Evolutionary conservation across 1,140 invertebrate genomes (phyloP), one percentile per base, ranked within the genome.

Genomic region (Holcopasites calliopsidis): DNA sequence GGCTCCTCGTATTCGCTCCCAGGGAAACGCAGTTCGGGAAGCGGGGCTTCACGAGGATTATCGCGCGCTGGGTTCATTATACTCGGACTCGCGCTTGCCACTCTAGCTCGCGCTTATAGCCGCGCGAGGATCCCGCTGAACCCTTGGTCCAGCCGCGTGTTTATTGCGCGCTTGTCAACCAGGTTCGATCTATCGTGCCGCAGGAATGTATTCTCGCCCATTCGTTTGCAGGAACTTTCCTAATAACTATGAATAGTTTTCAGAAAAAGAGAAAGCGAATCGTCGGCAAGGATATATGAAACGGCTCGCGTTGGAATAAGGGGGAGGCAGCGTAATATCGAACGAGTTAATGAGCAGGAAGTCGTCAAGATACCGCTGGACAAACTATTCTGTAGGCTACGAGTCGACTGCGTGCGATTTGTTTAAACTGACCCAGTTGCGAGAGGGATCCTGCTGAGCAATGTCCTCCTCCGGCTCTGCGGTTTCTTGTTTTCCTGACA

Each of bases 31-130:
- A 87, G 85, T 87, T 87, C 77, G 80, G 80, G 84, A 83, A 88
- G 84, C 71, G 79, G 81, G 76, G 70, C 81, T 88, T 88, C 85
- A 80, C 81, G 79, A 68, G 84, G 86, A 88, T 89, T 87, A 87
- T 85, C 84, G 84, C 83, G 78, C 76, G 55, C 49, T 69, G 83
- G 85, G 87, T 87, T 88, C 85, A 85, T 87, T 87, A 89, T 86
- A 84, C 80, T 80, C 76, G 49, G 28, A 70, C n/a, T 47, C 76
- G 75, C 65, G 66, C 79, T 79, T 80, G 73, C 82, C 77, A 74
- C 72, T 74, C 42, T 52, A 68, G 44, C 57, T n/a, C n/a, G n/a
- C 75, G 74, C 68, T 26, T 52, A 60, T 76, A 79, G 55, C 61
- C 38, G 54, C 42, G 66, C 44, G 62, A 83, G 77, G 62, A 71